Base-by-base conservation (phyloP, 92 coral and sea anemone species). In the Plumapathes pennacea region DNA sequence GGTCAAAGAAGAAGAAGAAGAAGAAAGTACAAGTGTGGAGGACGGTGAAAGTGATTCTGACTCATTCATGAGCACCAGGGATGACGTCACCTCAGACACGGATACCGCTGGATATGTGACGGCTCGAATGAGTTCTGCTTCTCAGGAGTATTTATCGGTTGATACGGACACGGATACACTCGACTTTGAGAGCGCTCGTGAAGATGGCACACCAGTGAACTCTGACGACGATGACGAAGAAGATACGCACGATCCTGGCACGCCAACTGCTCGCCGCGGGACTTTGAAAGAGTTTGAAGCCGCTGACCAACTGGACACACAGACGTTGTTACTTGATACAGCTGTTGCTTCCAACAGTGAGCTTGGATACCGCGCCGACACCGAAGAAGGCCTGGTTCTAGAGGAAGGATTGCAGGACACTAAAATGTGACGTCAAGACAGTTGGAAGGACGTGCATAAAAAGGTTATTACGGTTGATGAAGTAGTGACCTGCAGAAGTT, bases 21-120 rank as follows among this genome's bases (percentile, higher is more conserved):
- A 66, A 26, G 57, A 58, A 14, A 46, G 44, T n/a, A 72, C 60
- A 27, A 22, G 34, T 7, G 57, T 13, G 1, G 63, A 34, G 26
- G 67, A 60, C 37, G 63, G 69, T 4, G 96, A 88, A 46, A 89
- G 95, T 43, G 96, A 80, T 20, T 45, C 77, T 14, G 96, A 86
- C 44, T 73, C 96, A 19, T 94, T 80, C 67, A 57, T 81, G 57
- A 94, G 99, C 31, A 96, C 99, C 0, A 67, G 72, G 23, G 99
- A 94, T n/a, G 95, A 94, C 26, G 57, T 68, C 24, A 81, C 83
- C 40, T 88, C 96, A 11, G 96, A 88, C 53, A 82, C 86, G 9
- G 96, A 87, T 48, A 57, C 86, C 13, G 79, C 89, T 0, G 83
- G 83, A 17, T 83, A 83, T 61, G 47, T 84, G 44, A 83, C 96